A percentile compares a stretch with the other conserved stretches of the same genome.
These are phyloP conservation scores for Yoshiicerus persimilis DNA, from an alignment of 1,140 invertebrate species.

Conservation along the genomic window DNA sequence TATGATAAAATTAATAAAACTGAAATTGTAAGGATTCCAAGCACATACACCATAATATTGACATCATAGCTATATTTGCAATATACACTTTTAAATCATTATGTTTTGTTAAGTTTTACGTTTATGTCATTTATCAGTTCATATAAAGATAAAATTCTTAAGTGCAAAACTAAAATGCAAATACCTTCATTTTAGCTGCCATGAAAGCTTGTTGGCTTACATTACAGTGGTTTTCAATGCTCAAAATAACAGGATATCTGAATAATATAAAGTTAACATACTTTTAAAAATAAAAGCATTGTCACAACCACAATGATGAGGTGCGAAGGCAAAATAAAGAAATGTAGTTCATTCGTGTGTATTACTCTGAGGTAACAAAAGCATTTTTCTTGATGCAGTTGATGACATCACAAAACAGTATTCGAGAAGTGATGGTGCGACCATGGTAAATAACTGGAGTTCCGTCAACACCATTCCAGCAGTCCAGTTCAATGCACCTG, in stretches of 20 bases:
- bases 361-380: slow-evolving; percentile 86
- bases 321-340: not conserved
- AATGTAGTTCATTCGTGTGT: slow-evolving; percentile 51
- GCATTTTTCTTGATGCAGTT: slow-evolving; percentile 95
- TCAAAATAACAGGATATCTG: slow-evolving; percentile 93
- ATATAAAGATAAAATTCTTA: no score
- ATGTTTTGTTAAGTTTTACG: no score
- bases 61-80: no score
- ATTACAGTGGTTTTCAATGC: slow-evolving; percentile 97
- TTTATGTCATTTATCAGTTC: no score
- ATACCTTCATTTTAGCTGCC: slow-evolving; percentile 71
- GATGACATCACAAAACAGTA: slow-evolving; percentile 93
- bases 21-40: no score
- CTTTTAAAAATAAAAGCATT: no score
- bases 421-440: slow-evolving; percentile 95
- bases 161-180: no score
- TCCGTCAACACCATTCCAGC: slow-evolving; percentile 95
- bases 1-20: slow-evolving; percentile 45
- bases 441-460: slow-evolving; percentile 94
- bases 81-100: no score
- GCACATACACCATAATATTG: no score
- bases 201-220: slow-evolving; percentile 93
- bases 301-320: no score
- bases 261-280: no score
- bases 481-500: slow-evolving; percentile 95